Evolutionary conservation across 2,113 vertebrate species (phyloP).

Genomic region (Mesoclemmys tuberculata): DNA sequence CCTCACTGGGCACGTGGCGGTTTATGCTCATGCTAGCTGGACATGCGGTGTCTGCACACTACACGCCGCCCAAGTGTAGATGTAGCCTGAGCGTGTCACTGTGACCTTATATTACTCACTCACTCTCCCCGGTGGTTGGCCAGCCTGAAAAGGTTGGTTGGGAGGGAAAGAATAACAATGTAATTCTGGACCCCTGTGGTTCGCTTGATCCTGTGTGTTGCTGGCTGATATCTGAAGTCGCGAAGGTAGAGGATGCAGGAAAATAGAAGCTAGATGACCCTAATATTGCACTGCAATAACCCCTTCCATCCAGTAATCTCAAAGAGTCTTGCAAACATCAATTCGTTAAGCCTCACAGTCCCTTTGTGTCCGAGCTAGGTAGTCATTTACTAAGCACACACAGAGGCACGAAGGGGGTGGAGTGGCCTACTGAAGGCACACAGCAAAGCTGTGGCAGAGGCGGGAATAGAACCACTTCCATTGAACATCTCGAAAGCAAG

Average conservation of each 20-base stretch:
- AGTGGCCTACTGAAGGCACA: neutral
- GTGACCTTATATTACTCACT: neutral
- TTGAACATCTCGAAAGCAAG: neutral
- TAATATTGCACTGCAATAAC: neutral
- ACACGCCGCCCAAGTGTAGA: neutral
- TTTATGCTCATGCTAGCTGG: neutral
- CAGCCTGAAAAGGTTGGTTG: conserved; percentile 39
- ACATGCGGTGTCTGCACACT: no score
- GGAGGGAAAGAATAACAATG: conserved; percentile 38
- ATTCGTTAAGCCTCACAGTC: neutral
- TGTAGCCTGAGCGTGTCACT: neutral
- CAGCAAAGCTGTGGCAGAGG: neutral
- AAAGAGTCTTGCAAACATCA: neutral
- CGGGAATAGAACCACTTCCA: neutral
- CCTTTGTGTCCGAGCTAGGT: neutral
- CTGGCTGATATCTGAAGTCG: neutral
- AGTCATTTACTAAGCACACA: neutral
- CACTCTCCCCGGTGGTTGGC: conserved; percentile 5
- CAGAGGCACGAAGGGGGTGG: neutral
- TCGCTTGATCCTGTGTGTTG: neutral
- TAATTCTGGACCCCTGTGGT: fast-evolving
- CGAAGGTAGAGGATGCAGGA: neutral
- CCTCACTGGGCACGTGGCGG: no score
- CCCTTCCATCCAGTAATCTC: neutral
- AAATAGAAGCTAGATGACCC: neutral